Evolutionary conservation across 1,140 invertebrate genomes (phyloP), one percentile per base, ranked within the genome.

Genomic region (Caenorhabditis latens): DNA sequence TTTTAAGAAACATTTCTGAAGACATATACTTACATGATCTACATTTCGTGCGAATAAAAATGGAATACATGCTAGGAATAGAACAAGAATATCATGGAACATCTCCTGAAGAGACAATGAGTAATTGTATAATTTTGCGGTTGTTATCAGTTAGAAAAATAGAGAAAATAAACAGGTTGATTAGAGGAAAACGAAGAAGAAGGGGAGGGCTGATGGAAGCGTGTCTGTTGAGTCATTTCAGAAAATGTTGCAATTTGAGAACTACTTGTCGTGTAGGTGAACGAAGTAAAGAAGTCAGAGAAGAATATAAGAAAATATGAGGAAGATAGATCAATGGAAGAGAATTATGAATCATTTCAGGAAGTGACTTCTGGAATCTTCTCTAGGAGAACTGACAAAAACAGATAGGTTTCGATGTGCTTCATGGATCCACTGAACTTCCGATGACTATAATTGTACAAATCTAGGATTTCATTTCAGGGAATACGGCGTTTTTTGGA

Each of bases 41-140:
- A 75, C 67, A 48, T 75, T 75, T 46, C 24, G 42, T 8, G 42
- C 16, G 24, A 19, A 5, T 46, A n/a, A 16, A 21, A 46, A n/a
- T 7, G 67, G 57, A 58, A 58, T 58, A 21, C 21, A 8, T 19
- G 42, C 43, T 32, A 75, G 67, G 24, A 48, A 13, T n/a, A 48
- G 9, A 4, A 75, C 6, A n/a, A 75, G 67, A 79, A 79, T 5
- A 14, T 21, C 71, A 79, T 13, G 21, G 21, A 79, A 50, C 71
- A 79, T 75, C 67, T n/a, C n/a, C n/a, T 75, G 67, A 75, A 75
- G 40, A 67, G 6, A 42, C 21, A 19, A 50, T 50, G 71, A 79
- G 46, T 79, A 50, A 50, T 46, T 8, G 61, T n/a, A 8, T 6
- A 24, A 24, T 63, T 63, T 63, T 32, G 14, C 14, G 42, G 65